Percentiles rank a stretch among this genome's conserved stretches.
These are phyloP conservation scores for Rhodophaea formosa DNA, from an alignment of 2,888 invertebrate genomes.

Conservation along the genomic window DNA sequence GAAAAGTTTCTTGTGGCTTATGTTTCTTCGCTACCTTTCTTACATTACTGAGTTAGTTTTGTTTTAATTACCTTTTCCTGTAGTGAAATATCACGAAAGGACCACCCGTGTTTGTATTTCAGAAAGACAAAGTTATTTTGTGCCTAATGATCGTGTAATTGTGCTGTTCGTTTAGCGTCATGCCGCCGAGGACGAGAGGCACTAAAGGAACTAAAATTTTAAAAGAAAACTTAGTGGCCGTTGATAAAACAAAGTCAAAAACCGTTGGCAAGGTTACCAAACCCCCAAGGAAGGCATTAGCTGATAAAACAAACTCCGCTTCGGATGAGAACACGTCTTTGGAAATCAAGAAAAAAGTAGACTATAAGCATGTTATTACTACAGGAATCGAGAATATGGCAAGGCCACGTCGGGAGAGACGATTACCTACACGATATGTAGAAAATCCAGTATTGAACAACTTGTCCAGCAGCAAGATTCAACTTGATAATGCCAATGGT, in stretches of 20 bases:
- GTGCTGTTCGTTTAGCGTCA: constrained; percentile 38
- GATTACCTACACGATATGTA: constrained; percentile 51
- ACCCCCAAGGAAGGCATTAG: constrained; percentile 51
- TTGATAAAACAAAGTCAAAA: constrained; percentile 38
- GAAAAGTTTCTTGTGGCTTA: constrained; percentile 35
- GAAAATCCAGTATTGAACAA: constrained; percentile 45
- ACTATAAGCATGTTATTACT: constrained; percentile 28
- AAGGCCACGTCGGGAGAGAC: constrained; percentile 51
- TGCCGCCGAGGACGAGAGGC: constrained; percentile 64
- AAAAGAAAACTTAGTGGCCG: constrained; percentile 55
- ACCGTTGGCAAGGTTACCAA: constrained; percentile 36
- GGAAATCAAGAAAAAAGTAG: constrained; percentile 32
- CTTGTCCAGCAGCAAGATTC: constrained; percentile 40
- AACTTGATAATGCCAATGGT: not conserved
- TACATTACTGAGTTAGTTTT: not conserved
- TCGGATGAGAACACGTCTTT: constrained; percentile 60
- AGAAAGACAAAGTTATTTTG: not conserved
- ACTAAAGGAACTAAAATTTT: constrained; percentile 46
- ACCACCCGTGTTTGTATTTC: not conserved
- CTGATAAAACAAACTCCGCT: constrained; percentile 69
- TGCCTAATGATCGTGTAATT: not conserved
- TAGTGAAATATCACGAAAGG: not conserved
- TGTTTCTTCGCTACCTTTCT: too few species aligned
- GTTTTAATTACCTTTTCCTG: not conserved
- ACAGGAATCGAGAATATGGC: constrained; percentile 14